These are phyloP conservation scores for Xylota segnis DNA, from an alignment of 2,888 invertebrate species.

Conservation along the genomic window DNA sequence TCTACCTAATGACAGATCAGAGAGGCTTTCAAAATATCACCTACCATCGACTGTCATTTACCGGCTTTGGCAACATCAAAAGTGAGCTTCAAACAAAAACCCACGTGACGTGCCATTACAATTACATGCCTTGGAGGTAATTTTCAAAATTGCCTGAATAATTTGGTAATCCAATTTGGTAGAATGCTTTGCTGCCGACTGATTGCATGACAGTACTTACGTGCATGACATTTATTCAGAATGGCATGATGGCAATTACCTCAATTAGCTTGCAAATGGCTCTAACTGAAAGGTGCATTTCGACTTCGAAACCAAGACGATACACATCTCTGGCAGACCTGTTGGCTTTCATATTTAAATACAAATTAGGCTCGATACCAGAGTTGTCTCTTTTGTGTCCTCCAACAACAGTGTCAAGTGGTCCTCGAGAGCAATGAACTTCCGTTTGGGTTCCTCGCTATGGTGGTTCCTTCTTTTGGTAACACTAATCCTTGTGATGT, in stretches of 20 bases:
- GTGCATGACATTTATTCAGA: background rate
- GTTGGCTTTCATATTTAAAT: background rate
- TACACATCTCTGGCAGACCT: background rate
- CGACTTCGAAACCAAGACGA: background rate
- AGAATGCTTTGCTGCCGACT: background rate
- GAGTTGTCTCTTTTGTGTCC: background rate
- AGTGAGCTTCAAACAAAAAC: background rate
- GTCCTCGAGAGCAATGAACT: background rate
- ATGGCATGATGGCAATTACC: background rate
- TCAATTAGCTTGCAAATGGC: background rate
- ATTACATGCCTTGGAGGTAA: background rate
- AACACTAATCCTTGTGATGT: background rate
- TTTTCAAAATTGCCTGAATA: background rate
- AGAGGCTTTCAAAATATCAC: too few relatives aligned
- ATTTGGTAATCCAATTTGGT: background rate
- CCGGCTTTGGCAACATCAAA: too few relatives aligned
- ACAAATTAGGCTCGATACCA: background rate
- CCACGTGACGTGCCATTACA: background rate
- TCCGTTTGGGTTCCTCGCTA: background rate
- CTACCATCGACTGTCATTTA: too few relatives aligned
- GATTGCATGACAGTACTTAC: background rate
- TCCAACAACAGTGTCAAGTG: background rate
- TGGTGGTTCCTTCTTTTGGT: slow-evolving; percentile 7
- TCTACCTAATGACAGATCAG: too few relatives aligned
- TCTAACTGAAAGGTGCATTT: background rate